phyloP scores from a whole-genome alignment of 1,140 invertebrate species.

The Colletes latitarsis region DNA sequence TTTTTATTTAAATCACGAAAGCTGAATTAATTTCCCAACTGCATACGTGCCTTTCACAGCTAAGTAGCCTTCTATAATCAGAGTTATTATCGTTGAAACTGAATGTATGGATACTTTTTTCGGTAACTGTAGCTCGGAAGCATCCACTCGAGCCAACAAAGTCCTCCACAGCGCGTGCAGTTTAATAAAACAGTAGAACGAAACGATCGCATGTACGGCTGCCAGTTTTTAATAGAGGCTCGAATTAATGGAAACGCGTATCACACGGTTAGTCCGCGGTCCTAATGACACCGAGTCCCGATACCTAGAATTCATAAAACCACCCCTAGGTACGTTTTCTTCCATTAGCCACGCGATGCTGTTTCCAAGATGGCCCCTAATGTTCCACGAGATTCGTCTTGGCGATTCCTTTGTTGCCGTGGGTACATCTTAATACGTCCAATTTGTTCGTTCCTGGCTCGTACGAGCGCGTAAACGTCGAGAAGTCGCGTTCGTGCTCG shows the following conservation, averaged over 20 bases:
- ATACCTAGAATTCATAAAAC: conserved; percentile 15
- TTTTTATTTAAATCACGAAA: too few relatives aligned
- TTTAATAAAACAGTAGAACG: neutral
- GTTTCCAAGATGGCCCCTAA: conserved; percentile 47
- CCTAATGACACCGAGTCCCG: neutral
- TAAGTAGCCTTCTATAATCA: too few relatives aligned
- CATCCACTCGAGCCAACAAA: too few relatives aligned
- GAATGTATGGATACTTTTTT: too few relatives aligned
- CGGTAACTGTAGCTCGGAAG: too few relatives aligned
- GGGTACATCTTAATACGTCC: conserved; percentile 30
- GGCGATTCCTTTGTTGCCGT: conserved; percentile 44
- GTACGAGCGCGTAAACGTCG: conserved; percentile 36
- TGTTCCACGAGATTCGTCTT: conserved; percentile 28
- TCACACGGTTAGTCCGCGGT: neutral
- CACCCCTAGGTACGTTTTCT: conserved; percentile 14
- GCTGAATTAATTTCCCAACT: too few relatives aligned
- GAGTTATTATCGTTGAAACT: too few relatives aligned
- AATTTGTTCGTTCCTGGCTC: conserved; percentile 42
- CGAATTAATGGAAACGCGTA: neutral
- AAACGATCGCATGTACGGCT: neutral
- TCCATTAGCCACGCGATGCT: conserved; percentile 11
- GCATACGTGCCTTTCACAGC: too few relatives aligned
- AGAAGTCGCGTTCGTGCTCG: conserved; percentile 27
- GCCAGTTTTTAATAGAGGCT: neutral
- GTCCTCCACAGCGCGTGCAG: too few relatives aligned